Evolutionary conservation across 2,797 vertebrate genomes (phyloP).

Genomic region (Chromis chromis): DNA sequence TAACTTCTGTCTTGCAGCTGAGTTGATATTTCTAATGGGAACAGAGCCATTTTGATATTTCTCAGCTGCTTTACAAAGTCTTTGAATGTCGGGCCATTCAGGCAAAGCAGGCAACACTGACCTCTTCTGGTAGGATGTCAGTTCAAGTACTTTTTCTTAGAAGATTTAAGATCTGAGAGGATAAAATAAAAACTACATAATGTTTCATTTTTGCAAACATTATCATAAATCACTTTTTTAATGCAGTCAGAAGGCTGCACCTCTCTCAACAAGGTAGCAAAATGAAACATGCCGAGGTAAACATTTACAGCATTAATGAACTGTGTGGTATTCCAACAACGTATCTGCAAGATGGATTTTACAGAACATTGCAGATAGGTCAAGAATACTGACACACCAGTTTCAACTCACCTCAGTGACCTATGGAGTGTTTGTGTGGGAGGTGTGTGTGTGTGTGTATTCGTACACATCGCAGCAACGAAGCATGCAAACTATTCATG

Average conservation of each 20-base stretch:
- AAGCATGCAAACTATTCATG: slow-evolving; percentile 41
- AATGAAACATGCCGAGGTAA: slow-evolving; percentile 29
- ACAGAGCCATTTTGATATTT: slow-evolving; percentile 42
- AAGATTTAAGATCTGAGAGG: neutral
- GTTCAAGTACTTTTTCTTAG: neutral
- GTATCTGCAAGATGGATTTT: slow-evolving; percentile 3
- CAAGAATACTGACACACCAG: slow-evolving; percentile 26
- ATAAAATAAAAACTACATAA: neutral
- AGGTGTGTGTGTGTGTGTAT: neutral
- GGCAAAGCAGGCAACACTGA: slow-evolving; percentile 62
- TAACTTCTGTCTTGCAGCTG: slow-evolving; percentile 24
- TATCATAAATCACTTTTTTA: neutral
- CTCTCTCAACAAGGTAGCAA: slow-evolving; percentile 16
- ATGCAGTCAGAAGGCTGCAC: neutral
- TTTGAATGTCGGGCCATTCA: neutral
- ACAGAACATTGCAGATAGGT: slow-evolving; percentile 33
- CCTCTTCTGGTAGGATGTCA: slow-evolving; percentile 68
- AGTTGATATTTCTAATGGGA: slow-evolving; percentile 46
- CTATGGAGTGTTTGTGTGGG: slow-evolving; percentile 41
- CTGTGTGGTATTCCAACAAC: slow-evolving; percentile 4
- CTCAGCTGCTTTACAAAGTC: slow-evolving; percentile 48
- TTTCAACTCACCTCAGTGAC: slow-evolving; percentile 54
- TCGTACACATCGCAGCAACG: slow-evolving; percentile 9
- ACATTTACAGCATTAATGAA: slow-evolving; percentile 45
- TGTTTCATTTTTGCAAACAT: slow-evolving; percentile 2